A percentile compares a stretch with the other conserved stretches of the same genome.
These are phyloP conservation scores for Melanotaenia duboulayi DNA, from an alignment of 2,113 vertebrate genomes.

Conservation along the genomic window DNA sequence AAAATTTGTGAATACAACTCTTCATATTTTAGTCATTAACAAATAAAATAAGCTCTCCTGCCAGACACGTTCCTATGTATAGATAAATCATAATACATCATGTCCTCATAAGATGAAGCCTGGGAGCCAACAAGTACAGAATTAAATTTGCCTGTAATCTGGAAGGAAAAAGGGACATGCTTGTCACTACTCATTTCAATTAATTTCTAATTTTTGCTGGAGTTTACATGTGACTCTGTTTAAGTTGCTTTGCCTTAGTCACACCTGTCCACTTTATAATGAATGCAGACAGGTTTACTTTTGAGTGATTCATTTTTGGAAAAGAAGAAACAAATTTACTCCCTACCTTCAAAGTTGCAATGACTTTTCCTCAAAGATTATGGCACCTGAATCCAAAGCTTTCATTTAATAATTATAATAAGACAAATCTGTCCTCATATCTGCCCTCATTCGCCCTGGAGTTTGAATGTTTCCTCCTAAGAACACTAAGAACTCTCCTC, in stretches of 20 bases:
- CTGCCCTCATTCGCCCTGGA: no score
- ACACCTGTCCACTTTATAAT: not conserved
- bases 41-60: slow-evolving; percentile 16
- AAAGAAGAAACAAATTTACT: no score
- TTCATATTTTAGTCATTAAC: not conserved
- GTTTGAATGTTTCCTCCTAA: not conserved
- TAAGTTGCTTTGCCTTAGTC: not conserved
- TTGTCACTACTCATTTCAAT: slow-evolving; percentile 32
- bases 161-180: slow-evolving; percentile 11
- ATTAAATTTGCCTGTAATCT: slow-evolving; percentile 2
- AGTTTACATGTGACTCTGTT: slow-evolving; percentile 9
- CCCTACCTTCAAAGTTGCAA: no score
- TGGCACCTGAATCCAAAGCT: no score
- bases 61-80: slow-evolving; percentile 29
- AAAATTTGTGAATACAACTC: slow-evolving; percentile 26
- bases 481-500: not conserved
- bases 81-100: slow-evolving; percentile 3
- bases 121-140: slow-evolving; percentile 6
- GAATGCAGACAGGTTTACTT: slow-evolving; percentile 4
- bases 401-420: no score
- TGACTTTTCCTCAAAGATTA: no score
- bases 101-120: slow-evolving; percentile 7
- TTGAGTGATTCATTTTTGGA: no score
- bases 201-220: not conserved
- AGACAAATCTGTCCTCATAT: no score